Conservation (phyloP, 2,797 vertebrate species). For the Nothura maculosa region DNA sequence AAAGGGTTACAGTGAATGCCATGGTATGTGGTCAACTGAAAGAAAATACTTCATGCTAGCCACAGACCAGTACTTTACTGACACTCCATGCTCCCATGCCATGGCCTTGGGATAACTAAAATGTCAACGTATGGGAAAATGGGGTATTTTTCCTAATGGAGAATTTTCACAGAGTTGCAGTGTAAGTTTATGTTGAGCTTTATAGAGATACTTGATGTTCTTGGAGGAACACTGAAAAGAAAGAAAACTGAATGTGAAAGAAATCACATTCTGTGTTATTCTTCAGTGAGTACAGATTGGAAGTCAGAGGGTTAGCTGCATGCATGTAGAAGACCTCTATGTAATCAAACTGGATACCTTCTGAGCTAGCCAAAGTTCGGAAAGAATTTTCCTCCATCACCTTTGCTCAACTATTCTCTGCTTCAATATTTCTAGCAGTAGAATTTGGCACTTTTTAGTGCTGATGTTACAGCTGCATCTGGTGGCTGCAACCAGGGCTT, state of each 20-base stretch:
- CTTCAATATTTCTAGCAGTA: background rate
- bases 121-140: background rate
- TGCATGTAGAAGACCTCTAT: background rate
- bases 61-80: background rate
- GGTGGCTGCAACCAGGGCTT: fast-evolving
- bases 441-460: background rate
- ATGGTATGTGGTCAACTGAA: background rate
- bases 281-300: background rate
- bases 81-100: background rate
- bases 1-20: background rate
- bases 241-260: background rate
- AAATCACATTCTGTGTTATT: background rate
- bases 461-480: background rate
- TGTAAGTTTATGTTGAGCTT: background rate
- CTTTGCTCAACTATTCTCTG: background rate
- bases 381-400: background rate
- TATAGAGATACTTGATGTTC: background rate
- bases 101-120: background rate
- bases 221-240: background rate
- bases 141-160: background rate
- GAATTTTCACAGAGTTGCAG: background rate
- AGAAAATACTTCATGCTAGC: background rate
- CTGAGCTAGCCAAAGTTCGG: background rate
- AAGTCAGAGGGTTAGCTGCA: background rate
- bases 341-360: background rate